phyloP scores from a whole-genome alignment of 2,113 vertebrate genomes.

The Formicarius rufipectus region DNA sequence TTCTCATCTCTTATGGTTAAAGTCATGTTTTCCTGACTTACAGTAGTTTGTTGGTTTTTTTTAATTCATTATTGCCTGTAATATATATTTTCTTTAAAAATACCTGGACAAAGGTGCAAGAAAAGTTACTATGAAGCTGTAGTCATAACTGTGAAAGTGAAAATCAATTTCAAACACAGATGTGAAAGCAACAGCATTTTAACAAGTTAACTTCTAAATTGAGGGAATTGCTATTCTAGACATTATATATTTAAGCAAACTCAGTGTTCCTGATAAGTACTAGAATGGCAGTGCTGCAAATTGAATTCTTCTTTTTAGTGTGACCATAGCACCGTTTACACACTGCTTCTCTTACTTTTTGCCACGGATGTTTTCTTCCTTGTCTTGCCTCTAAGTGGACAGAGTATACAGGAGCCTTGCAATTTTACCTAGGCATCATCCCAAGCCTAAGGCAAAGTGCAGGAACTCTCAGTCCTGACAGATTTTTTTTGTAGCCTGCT shows the following conservation, averaged over 20 bases:
- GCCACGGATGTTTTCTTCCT: not conserved
- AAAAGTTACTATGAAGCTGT: not conserved
- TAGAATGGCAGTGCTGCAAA: not conserved
- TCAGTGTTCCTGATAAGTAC: not conserved
- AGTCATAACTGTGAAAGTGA: not conserved
- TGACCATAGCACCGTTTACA: not conserved
- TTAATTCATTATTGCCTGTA: not conserved
- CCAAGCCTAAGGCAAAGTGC: not conserved
- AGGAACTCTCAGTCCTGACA: not conserved
- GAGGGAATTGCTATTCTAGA: not conserved
- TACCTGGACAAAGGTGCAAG: not conserved
- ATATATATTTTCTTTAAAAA: not conserved
- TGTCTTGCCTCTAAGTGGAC: not conserved
- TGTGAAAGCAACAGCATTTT: slow-evolving; percentile 16
- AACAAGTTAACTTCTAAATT: slow-evolving; percentile 15
- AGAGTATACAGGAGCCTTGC: not conserved
- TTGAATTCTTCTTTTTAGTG: not conserved
- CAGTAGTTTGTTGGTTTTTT: not conserved
- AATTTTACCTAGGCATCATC: not conserved
- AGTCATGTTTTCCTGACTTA: not conserved
- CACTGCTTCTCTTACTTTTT: not conserved
- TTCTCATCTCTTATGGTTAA: not conserved
- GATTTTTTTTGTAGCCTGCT: not conserved
- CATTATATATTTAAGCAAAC: not conserved
- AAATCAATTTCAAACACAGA: slow-evolving; percentile 39